Evolutionary conservation across 1,140 invertebrate genomes (phyloP), one percentile per base, ranked within the genome.

Genomic region (Leucophenga varia): DNA sequence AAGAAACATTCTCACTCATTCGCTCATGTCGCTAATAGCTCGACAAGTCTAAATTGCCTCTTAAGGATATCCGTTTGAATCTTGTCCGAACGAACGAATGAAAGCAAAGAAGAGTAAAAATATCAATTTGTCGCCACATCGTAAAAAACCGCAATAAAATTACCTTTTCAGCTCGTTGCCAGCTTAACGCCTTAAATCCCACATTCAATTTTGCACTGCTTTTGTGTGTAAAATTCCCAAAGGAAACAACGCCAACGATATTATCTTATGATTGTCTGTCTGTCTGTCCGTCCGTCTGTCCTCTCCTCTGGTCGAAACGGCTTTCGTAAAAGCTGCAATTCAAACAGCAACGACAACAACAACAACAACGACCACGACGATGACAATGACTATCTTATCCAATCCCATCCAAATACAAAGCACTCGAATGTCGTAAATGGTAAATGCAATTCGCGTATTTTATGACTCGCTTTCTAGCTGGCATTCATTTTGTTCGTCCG

Each of bases 101-200:
- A 19, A 38, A n/a, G 14, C 14, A 30, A 17, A n/a, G 30, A 18
- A 16, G 25, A 30, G 30, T 28, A 41, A 14, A 16, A 69, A 65
- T 70, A 70, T 70, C 65, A 70, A 70, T 70, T 70, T 70, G 65
- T 70, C 65, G 65, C 59, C 61, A 70, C 65, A 70, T 70, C 65
- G 70, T 70, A 70, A 70, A 70, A 67, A 68, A 61, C 65, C 54
- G 59, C 65, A 70, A 70, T 70, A 70, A 70, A 70, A 70, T 70
- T 70, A 65, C 59, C 55, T 47, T 48, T 1, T 13, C 18, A 10
- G n/a, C 35, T 20, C 55, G 5, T 28, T 6, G 38, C 25, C 32
- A 40, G 58, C 52, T 28, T 44, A 44, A 44, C 34, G n/a, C 19
- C 22, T 6, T 56, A 70, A 70, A 70, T 70, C 65, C 65, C 65